These are phyloP conservation scores for Pachymerium ferrugineum DNA, from an alignment of 2,888 invertebrate genomes.

Conservation along the genomic window DNA sequence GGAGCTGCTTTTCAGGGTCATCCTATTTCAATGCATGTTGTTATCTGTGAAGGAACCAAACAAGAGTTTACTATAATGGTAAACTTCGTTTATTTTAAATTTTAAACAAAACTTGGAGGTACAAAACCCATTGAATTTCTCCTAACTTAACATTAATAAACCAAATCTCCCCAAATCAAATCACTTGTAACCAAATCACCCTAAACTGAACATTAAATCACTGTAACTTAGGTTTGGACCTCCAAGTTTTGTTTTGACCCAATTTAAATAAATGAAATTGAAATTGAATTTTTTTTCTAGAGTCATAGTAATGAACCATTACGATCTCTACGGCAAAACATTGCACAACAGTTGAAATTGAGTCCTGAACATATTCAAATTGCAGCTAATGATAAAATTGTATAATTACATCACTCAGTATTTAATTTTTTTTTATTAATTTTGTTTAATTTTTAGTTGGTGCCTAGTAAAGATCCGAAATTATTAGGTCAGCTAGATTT, in stretches of 20 bases:
- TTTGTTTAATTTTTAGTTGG: slow-evolving; percentile 40
- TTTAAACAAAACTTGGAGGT: too few relatives aligned
- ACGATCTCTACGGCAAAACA: slow-evolving; percentile 45
- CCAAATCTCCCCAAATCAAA: too few relatives aligned
- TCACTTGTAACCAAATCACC: too few relatives aligned
- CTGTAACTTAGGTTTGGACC: too few relatives aligned
- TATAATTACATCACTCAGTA: slow-evolving; percentile 38
- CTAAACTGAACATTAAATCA: too few relatives aligned
- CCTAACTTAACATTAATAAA: too few relatives aligned
- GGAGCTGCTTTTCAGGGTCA: slow-evolving; percentile 51
- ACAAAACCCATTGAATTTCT: too few relatives aligned
- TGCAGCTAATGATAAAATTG: slow-evolving; percentile 46
- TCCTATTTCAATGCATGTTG: slow-evolving; percentile 46
- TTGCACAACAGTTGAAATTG: slow-evolving; percentile 45
- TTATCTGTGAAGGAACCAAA: slow-evolving; percentile 46
- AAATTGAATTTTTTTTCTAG: slow-evolving; percentile 38
- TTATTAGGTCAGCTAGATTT: slow-evolving; percentile 47
- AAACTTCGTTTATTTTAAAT: slow-evolving; percentile 5
- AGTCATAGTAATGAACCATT: slow-evolving; percentile 49
- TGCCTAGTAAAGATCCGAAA: slow-evolving; percentile 46
- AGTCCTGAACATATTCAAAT: slow-evolving; percentile 46
- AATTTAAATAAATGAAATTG: too few relatives aligned
- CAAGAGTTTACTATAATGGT: slow-evolving; percentile 47
- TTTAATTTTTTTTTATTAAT: neutral
- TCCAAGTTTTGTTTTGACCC: too few relatives aligned